These are phyloP conservation scores for Gobiocypris rarus DNA, from an alignment of 2,113 vertebrate species.

Conservation along the genomic window DNA sequence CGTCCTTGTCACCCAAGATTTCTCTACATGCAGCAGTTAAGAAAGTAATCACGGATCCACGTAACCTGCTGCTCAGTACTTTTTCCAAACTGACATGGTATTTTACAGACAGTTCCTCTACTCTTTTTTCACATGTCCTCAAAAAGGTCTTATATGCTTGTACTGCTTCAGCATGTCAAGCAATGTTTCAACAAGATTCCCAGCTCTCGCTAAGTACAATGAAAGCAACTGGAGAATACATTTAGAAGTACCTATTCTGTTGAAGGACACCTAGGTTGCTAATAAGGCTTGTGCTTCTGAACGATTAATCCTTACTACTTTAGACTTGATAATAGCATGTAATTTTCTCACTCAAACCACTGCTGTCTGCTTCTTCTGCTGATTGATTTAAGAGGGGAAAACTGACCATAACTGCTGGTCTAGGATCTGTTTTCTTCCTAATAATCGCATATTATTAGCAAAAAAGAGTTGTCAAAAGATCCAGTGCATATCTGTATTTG, in stretches of 20 bases:
- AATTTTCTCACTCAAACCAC: no score
- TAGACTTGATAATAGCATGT: no score
- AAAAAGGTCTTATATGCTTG: neutral
- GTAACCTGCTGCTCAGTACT: neutral
- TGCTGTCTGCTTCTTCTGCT: no score
- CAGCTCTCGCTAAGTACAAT: neutral
- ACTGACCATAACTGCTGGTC: no score
- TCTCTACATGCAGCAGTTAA: neutral
- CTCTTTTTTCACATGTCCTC: neutral
- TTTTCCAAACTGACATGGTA: neutral
- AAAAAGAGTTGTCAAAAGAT: no score
- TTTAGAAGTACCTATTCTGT: neutral
- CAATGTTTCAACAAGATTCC: neutral
- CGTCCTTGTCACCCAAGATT: neutral
- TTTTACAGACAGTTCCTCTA: neutral
- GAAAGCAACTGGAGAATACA: neutral
- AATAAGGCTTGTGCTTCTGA: no score
- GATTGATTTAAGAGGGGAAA: no score
- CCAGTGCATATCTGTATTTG: no score
- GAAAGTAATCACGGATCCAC: neutral
- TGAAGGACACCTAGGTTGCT: no score
- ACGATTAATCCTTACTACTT: no score
- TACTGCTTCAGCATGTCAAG: neutral
- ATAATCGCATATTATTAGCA: no score
- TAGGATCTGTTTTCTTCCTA: no score